A percentile compares a stretch with the other conserved stretches of the same genome.
phyloP scores from a whole-genome alignment of 1,140 invertebrate species.

The Pogonus chalceus region DNA sequence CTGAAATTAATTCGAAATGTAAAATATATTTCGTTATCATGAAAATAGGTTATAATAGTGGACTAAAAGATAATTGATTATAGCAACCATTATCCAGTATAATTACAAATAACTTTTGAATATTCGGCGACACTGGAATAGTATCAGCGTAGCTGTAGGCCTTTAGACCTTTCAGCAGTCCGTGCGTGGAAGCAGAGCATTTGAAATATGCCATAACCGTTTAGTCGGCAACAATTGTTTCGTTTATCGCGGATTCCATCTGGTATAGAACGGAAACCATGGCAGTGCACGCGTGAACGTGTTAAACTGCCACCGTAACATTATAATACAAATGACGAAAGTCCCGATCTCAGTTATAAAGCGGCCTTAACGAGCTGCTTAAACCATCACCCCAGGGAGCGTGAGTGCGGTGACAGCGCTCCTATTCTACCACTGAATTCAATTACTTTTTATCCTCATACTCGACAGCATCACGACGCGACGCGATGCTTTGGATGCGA shows the following conservation, averaged over 20 bases:
- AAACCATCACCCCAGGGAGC: neutral
- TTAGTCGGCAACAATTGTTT: neutral
- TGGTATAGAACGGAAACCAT: neutral
- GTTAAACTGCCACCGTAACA: neutral
- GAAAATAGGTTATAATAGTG: too few relatives aligned
- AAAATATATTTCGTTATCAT: too few relatives aligned
- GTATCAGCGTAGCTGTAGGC: too few relatives aligned
- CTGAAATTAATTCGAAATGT: too few relatives aligned
- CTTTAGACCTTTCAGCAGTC: too few relatives aligned
- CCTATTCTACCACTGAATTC: neutral
- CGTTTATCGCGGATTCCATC: neutral
- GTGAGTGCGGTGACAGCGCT: neutral
- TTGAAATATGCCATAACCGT: conserved; percentile 2
- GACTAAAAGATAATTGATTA: too few relatives aligned
- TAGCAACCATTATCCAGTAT: too few relatives aligned
- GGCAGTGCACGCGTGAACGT: neutral
- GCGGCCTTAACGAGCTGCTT: neutral
- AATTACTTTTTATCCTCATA: conserved; percentile 1
- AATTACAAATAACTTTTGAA: too few relatives aligned
- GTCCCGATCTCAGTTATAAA: neutral
- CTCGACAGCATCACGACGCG: too few relatives aligned
- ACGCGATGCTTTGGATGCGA: too few relatives aligned
- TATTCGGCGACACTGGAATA: too few relatives aligned
- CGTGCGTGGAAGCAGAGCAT: neutral
- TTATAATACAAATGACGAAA: conserved; percentile 5